A percentile compares a stretch with the other conserved stretches of the same genome.
These are phyloP conservation scores for Lynx canadensis DNA, from an alignment of 2,113 vertebrate genomes.

Conservation along the genomic window DNA sequence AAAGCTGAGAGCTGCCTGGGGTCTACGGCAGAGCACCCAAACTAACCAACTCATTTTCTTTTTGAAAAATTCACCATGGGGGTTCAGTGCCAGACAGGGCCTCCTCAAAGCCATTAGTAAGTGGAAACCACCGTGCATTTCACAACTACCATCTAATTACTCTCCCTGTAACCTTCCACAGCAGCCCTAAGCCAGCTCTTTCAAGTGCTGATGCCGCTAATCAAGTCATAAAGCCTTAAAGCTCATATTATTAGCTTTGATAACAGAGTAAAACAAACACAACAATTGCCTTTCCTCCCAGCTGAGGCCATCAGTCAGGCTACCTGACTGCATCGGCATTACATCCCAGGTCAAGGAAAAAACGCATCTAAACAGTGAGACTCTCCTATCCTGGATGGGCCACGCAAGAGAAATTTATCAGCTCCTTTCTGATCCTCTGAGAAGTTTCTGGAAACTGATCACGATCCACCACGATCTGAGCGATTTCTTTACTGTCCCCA, in stretches of 20 bases:
- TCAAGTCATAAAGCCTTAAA: constrained; percentile 68
- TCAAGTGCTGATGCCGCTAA: constrained; percentile 62
- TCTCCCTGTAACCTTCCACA: constrained; percentile 37
- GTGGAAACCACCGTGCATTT: constrained; percentile 45
- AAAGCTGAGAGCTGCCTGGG: neutral
- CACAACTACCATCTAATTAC: constrained; percentile 66
- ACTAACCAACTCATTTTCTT: neutral
- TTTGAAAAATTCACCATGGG: neutral
- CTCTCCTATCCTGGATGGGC: neutral
- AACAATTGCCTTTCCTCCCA: neutral
- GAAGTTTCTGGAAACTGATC: neutral
- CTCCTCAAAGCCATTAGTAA: constrained; percentile 23
- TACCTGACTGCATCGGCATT: neutral
- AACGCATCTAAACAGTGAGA: neutral
- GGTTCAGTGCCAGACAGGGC: neutral
- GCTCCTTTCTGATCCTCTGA: neutral
- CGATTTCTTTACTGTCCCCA: neutral
- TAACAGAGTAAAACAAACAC: constrained; percentile 63
- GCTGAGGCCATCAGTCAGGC: neutral
- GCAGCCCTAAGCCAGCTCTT: constrained; percentile 44
- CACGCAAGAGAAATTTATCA: neutral
- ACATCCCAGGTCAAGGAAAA: neutral
- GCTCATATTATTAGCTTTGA: constrained; percentile 58
- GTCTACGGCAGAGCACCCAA: neutral
- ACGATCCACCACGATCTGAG: neutral